These are phyloP conservation scores for Bryconaethiops microstoma DNA, from an alignment of 2,797 vertebrate genomes.

Conservation along the genomic window DNA sequence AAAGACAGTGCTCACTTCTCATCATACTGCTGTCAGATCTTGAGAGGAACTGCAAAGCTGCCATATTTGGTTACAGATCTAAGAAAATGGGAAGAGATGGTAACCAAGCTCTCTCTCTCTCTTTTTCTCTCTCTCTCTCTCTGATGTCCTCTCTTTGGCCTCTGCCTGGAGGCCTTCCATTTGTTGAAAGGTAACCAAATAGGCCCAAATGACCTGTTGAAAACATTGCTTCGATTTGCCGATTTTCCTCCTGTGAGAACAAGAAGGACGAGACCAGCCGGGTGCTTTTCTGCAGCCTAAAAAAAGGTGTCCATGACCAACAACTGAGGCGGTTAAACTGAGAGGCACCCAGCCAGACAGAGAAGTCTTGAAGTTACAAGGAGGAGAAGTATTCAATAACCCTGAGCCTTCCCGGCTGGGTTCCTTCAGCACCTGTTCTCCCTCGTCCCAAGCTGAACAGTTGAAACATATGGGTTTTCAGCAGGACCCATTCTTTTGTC, in stretches of 20 bases:
- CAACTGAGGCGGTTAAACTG: constrained; percentile 55
- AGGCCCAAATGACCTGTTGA: constrained; percentile 74
- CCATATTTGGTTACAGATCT: constrained; percentile 76
- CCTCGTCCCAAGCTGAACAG: constrained; percentile 69
- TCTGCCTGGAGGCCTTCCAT: constrained; percentile 68
- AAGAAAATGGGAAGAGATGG: constrained; percentile 59
- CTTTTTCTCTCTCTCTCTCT: background rate
- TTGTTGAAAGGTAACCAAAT: constrained; percentile 78
- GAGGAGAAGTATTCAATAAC: constrained; percentile 62
- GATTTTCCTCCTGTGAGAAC: constrained; percentile 65
- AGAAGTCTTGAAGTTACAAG: constrained; percentile 66
- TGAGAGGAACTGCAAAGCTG: constrained; percentile 74
- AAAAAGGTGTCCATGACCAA: constrained; percentile 69
- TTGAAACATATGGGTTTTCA: constrained; percentile 75
- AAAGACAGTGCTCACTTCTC: constrained; percentile 45
- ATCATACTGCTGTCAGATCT: constrained; percentile 70
- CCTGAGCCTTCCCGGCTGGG: constrained; percentile 58
- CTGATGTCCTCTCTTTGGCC: constrained; percentile 68
- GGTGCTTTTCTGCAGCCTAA: constrained; percentile 24
- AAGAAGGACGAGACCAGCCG: constrained; percentile 64
- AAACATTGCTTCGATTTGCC: constrained; percentile 72
- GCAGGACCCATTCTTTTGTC: constrained; percentile 67
- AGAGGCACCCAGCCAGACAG: constrained; percentile 44
- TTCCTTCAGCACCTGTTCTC: constrained; percentile 76
- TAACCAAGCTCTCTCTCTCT: constrained; percentile 55